phyloP scores from a whole-genome alignment of 1,140 invertebrate species.

The Apis cerana region DNA sequence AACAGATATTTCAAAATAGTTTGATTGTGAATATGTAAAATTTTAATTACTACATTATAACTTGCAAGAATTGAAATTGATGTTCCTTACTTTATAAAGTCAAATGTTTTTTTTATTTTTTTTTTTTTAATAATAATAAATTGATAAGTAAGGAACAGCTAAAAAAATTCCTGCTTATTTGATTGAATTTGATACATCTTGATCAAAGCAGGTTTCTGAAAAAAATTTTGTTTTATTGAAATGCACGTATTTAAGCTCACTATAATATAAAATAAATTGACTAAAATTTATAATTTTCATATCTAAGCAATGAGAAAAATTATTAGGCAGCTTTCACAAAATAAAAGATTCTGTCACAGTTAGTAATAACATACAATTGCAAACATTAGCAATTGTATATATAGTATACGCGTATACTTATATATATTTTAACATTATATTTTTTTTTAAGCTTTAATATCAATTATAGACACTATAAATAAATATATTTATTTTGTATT shows the following conservation, averaged over 20 bases:
- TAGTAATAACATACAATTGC: conserved; percentile 2
- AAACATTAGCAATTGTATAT: conserved; percentile 1
- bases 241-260: conserved; percentile 23
- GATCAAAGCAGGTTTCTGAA: conserved; percentile 55
- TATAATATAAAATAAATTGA: conserved; percentile 30
- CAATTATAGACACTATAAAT: conserved; percentile 22
- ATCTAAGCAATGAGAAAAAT: conserved; percentile 18
- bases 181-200: conserved; percentile 42
- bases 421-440: neutral
- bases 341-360: neutral
- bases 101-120: conserved; percentile 5
- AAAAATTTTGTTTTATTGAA: conserved; percentile 43
- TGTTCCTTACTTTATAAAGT: conserved; percentile 29
- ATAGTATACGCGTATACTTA: neutral
- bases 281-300: conserved; percentile 29
- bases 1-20: conserved; percentile 17
- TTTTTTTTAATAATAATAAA: conserved; percentile 2
- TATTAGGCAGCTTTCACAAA: conserved; percentile 34
- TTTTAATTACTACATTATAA: conserved; percentile 38
- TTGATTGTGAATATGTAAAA: conserved; percentile 48
- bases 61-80: conserved; percentile 10
- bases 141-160: conserved; percentile 25
- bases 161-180: conserved; percentile 24
- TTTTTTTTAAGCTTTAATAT: conserved; percentile 15
- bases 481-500: conserved; percentile 13